phyloP scores from a whole-genome alignment of 2,797 vertebrate species.

The Emys orbicularis region DNA sequence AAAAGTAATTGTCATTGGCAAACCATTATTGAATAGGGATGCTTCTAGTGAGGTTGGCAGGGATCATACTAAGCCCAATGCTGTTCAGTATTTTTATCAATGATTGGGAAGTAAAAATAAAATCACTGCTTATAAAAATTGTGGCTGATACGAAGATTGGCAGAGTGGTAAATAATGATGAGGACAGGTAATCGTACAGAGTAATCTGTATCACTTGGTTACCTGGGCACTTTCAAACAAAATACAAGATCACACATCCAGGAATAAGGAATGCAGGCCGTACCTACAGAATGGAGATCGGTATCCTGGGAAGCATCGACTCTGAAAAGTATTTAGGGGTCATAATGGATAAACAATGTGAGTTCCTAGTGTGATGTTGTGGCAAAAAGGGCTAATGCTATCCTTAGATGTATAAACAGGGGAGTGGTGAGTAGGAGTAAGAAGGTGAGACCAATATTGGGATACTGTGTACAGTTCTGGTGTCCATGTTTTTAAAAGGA shows the following conservation, averaged over 20 bases:
- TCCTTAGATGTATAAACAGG: neutral
- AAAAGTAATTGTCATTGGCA: neutral
- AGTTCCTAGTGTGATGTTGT: neutral
- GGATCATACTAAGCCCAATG: neutral
- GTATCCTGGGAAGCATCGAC: neutral
- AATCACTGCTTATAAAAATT: neutral
- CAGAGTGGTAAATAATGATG: neutral
- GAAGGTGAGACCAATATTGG: neutral
- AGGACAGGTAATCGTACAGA: neutral
- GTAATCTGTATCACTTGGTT: neutral
- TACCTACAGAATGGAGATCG: neutral
- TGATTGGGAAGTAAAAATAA: neutral
- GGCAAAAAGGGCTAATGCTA: neutral
- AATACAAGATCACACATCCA: neutral
- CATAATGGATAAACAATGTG: neutral
- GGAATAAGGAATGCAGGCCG: neutral
- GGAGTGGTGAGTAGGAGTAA: rapidly evolving
- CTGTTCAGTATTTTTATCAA: neutral
- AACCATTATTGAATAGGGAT: neutral
- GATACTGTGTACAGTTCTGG: neutral
- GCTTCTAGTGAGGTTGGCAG: neutral
- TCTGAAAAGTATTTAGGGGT: neutral
- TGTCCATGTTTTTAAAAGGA: neutral
- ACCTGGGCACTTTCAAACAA: neutral
- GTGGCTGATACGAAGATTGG: neutral